Percentiles rank a stretch among this genome's conserved stretches.
These are phyloP conservation scores for Cataglyphis albicans DNA, from an alignment of 2,888 invertebrate species.

Conservation along the genomic window DNA sequence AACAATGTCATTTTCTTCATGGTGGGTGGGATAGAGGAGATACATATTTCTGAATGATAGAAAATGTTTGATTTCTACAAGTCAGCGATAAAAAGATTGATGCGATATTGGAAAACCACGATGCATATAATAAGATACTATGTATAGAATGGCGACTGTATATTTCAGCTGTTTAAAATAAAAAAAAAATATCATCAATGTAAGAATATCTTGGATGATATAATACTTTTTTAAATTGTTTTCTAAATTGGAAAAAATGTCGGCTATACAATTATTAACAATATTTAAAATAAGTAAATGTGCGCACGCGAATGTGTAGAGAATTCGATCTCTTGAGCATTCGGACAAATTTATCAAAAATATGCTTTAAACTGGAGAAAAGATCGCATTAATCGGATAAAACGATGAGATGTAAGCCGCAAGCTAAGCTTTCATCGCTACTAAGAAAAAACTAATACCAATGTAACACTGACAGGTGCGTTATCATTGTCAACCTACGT, in stretches of 20 bases:
- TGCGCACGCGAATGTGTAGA: neutral
- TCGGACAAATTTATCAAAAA: constrained; percentile 2
- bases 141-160: neutral
- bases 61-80: constrained; percentile 2
- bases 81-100: neutral
- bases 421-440: neutral
- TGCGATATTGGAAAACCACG: constrained; percentile 29
- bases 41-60: constrained; percentile 25
- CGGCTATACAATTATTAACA: neutral
- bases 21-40: neutral
- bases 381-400: constrained; percentile 5
- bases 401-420: constrained; percentile 8
- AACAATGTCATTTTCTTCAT: constrained; percentile 12
- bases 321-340: neutral
- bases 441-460: constrained; percentile 24
- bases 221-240: neutral
- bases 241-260: neutral
- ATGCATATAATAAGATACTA: neutral
- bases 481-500: constrained; percentile 29
- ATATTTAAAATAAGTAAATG: neutral
- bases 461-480: constrained; percentile 15
- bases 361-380: neutral
- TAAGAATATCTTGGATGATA: neutral
- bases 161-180: neutral
- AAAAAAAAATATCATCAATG: neutral